phyloP scores from a whole-genome alignment of 2,888 invertebrate species.

The Hirtodrosophila trivittata region DNA sequence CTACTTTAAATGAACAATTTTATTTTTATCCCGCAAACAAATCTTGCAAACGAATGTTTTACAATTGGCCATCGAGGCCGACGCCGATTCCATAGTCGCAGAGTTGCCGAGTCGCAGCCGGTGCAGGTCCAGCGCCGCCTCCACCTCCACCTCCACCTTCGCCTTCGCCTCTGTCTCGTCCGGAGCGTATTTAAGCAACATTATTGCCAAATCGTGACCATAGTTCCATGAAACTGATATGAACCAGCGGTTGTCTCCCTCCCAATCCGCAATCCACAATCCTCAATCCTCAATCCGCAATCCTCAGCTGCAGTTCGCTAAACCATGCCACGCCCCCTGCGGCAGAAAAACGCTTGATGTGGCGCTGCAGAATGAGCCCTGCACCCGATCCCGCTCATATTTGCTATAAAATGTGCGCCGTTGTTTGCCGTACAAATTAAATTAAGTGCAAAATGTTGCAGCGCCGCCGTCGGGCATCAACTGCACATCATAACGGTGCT shows the following conservation, averaged over 20 bases:
- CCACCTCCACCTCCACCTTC: background rate
- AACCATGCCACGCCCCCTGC: conserved; percentile 46
- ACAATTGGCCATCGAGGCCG: conserved; percentile 69
- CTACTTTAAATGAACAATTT: conserved; percentile 83
- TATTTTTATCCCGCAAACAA: conserved; percentile 82
- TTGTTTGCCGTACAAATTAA: conserved; percentile 78
- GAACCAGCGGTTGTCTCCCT: conserved; percentile 50
- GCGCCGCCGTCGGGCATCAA: conserved; percentile 60
- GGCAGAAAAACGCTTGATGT: conserved; percentile 63
- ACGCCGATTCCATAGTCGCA: conserved; percentile 17
- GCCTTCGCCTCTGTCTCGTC: background rate
- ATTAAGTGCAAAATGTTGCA: conserved; percentile 76
- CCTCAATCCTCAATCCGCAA: conserved; percentile 14
- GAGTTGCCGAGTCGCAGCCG: conserved; percentile 27
- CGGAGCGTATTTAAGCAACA: conserved; percentile 80
- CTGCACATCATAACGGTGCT: conserved; percentile 70
- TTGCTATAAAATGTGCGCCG: conserved; percentile 43
- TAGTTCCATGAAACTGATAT: conserved; percentile 84
- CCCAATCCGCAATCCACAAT: conserved; percentile 18
- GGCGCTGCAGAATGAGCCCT: conserved; percentile 49
- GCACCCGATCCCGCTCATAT: conserved; percentile 20
- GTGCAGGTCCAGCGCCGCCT: conserved; percentile 41
- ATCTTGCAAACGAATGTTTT: conserved; percentile 82
- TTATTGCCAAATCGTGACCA: conserved; percentile 84
- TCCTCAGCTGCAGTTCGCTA: conserved; percentile 18